phyloP scores from a whole-genome alignment of 1,140 invertebrate species.

The Atta cephalotes region DNA sequence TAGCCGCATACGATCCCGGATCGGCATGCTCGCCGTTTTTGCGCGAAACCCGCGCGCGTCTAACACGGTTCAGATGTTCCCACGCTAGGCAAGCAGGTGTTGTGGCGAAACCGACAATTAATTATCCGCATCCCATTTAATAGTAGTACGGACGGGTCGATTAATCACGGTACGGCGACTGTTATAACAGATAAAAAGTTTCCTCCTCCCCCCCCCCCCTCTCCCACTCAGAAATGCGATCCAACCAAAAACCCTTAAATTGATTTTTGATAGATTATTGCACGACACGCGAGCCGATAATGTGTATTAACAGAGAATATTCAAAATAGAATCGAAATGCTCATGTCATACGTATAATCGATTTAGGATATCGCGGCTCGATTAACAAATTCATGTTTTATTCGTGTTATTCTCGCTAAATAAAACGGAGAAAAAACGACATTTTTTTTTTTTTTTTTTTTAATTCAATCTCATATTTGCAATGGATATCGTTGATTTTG shows the following conservation, averaged over 20 bases:
- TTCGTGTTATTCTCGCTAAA: background rate
- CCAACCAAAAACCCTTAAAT: slow-evolving; percentile 18
- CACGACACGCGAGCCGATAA: background rate
- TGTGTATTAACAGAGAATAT: background rate
- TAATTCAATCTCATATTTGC: background rate
- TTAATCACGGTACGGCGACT: slow-evolving; percentile 55
- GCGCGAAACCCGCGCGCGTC: slow-evolving; percentile 39
- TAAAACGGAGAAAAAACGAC: background rate
- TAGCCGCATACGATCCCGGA: slow-evolving; percentile 8
- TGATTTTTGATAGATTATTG: slow-evolving; percentile 47
- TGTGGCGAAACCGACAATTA: slow-evolving; percentile 60
- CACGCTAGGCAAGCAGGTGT: slow-evolving; percentile 60
- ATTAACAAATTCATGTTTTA: background rate
- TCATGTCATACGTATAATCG: background rate
- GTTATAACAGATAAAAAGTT: slow-evolving; percentile 58
- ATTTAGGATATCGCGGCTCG: background rate
- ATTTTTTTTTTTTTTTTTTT: background rate
- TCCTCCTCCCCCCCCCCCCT: background rate
- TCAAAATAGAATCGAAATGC: background rate
- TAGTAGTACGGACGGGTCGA: slow-evolving; percentile 57
- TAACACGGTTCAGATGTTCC: slow-evolving; percentile 61
- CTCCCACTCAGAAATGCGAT: background rate
- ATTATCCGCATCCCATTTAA: slow-evolving; percentile 63
- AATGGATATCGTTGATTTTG: background rate
- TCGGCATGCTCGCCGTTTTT: slow-evolving; percentile 52